These are phyloP conservation scores for Anoncus sp. DNA, from an alignment of 2,888 invertebrate genomes.

Conservation along the genomic window DNA sequence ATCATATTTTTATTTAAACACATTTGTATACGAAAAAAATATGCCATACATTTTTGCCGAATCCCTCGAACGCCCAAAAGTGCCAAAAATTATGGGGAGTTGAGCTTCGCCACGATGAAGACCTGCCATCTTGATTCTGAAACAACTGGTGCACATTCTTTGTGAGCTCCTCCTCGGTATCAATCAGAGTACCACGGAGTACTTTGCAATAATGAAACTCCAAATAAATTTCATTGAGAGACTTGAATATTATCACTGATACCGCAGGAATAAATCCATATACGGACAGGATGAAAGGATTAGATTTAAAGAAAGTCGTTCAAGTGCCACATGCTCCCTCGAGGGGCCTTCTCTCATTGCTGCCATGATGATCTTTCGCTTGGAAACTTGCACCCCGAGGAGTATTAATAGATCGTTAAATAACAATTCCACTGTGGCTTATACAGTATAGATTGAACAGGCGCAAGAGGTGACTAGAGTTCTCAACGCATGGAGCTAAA, in stretches of 20 bases:
- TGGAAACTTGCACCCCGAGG: constrained; percentile 44
- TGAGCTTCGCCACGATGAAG: too few relatives aligned
- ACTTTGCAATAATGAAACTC: neutral
- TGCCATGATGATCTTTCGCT: constrained; percentile 29
- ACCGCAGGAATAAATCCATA: neutral
- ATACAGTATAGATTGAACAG: constrained; percentile 10
- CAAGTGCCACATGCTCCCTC: neutral
- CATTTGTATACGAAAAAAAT: neutral
- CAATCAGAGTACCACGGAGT: neutral
- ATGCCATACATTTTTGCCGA: neutral
- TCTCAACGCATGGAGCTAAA: constrained; percentile 34
- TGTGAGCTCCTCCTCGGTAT: neutral
- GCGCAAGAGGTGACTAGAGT: constrained; percentile 38
- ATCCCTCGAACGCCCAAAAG: too few relatives aligned
- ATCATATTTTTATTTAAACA: neutral
- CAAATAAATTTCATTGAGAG: neutral
- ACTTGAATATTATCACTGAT: neutral
- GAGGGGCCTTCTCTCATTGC: constrained; percentile 42
- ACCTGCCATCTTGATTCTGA: neutral
- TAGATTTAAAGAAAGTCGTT: constrained; percentile 20
- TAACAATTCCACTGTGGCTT: constrained; percentile 50
- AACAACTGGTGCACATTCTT: neutral
- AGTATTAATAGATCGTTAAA: constrained; percentile 61
- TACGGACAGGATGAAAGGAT: neutral
- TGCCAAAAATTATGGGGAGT: too few relatives aligned